A percentile compares a stretch with the other conserved stretches of the same genome.
Evolutionary conservation across 2,888 invertebrate genomes (phyloP).

Genomic region (Sarcophaga carnaria): DNA sequence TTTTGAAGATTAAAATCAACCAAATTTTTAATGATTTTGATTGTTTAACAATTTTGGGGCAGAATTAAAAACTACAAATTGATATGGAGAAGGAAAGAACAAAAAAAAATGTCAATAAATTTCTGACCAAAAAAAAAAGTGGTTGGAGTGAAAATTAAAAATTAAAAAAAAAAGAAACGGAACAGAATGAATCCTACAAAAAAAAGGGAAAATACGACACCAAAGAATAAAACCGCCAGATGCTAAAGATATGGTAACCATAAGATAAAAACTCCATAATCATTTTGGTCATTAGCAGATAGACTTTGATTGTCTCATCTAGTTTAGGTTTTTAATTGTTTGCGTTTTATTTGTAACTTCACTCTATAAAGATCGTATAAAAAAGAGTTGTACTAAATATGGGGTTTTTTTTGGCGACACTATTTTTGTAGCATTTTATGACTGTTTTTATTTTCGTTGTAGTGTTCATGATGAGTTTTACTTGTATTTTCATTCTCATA

Average conservation of each 20-base stretch:
- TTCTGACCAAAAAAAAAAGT: constrained; percentile 19
- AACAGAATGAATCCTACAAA: neutral
- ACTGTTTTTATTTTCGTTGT: neutral
- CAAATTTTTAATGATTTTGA: constrained; percentile 71
- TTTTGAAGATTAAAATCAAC: constrained; percentile 78
- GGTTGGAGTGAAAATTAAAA: constrained; percentile 58
- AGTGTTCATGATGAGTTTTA: constrained; percentile 54
- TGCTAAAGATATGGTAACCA: constrained; percentile 30
- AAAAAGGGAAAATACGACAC: constrained; percentile 16
- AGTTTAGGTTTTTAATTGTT: neutral
- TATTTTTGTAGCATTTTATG: constrained; percentile 16
- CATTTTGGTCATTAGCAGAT: constrained; percentile 8
- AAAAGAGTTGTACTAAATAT: constrained; percentile 53
- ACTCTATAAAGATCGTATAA: constrained; percentile 8
- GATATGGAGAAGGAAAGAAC: neutral
- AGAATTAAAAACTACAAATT: constrained; percentile 28
- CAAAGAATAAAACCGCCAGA: constrained; percentile 65
- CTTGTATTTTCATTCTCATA: constrained; percentile 27
- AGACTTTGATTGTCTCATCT: neutral
- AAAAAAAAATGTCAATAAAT: constrained; percentile 58
- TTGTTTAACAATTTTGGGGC: constrained; percentile 55
- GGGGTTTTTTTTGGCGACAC: constrained; percentile 53
- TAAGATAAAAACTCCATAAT: constrained; percentile 55
- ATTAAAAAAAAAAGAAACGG: constrained; percentile 35
- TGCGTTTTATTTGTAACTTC: neutral